phyloP scores from a whole-genome alignment of 2,797 vertebrate species.

The Carduelis carduelis region DNA sequence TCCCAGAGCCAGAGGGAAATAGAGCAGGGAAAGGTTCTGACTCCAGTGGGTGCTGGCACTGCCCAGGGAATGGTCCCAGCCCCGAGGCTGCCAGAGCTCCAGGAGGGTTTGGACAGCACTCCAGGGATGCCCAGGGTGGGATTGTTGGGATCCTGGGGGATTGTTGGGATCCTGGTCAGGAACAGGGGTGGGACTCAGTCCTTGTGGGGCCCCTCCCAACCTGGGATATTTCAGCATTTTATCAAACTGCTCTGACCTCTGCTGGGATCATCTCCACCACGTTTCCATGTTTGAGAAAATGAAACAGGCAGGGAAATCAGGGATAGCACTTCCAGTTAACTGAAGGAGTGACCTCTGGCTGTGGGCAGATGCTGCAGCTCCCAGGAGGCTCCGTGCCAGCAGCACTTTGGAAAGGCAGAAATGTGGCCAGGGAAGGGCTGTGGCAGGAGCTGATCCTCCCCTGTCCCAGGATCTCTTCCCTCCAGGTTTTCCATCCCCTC shows the following conservation, averaged over 20 bases:
- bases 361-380: not conserved
- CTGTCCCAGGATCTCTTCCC: fast-evolving
- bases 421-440: not conserved
- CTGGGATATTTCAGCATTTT: not conserved
- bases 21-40: not conserved
- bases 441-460: not conserved
- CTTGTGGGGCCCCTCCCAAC: not conserved
- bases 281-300: fast-evolving
- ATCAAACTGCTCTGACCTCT: not conserved
- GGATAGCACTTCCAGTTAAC: not conserved
- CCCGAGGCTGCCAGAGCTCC: not conserved
- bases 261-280: not conserved
- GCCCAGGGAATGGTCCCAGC: not conserved
- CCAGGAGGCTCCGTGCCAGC: not conserved
- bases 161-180: not conserved
- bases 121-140: not conserved
- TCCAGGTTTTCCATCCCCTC: fast-evolving
- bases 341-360: not conserved
- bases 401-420: not conserved
- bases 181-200: fast-evolving
- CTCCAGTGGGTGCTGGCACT: not conserved
- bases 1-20: not conserved
- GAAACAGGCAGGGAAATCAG: fast-evolving
- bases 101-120: fast-evolving
- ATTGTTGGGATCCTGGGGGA: not conserved